Base-by-base conservation (phyloP, 1,140 invertebrate genomes). In the Spodoptera frugiperda region DNA sequence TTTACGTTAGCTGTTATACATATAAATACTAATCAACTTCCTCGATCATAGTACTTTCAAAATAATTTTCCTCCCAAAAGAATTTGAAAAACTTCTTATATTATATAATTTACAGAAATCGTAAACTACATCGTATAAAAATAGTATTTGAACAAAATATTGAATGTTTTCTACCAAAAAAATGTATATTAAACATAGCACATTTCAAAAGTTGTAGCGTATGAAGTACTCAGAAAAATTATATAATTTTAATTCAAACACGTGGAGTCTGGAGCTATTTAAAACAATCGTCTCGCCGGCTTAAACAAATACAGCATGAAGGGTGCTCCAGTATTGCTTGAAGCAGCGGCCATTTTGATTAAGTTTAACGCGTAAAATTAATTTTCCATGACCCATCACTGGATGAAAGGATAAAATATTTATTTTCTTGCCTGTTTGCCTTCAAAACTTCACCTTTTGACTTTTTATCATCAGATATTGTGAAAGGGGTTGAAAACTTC, bases 351-450 rank as follows among this genome's bases (percentile, higher is more conserved):
- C 53, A 51, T 44, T 71, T 54, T 54, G 51, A 71, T 55, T 57
- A 57, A 55, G 39, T 55, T 71, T 53, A 55, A n/a, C 68, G 55
- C 55, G 68, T 71, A 19, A 71, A 71, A 71, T 55, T 71, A 71
- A 71, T 71, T 71, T 71, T 21, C 19, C 21, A 15, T 71, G 53
- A 57, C 68, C 30, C 53, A 21, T 71, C 68, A 57, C 15, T 25
- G 67, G 15, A 30, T 53, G 19, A 14, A 71, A 44, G 65, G 21
- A 71, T 71, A 57, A 12, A 71, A 46, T 25, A 46, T 71, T 71
- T 57, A 44, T 53, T 68, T 51, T 25, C 17, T 0, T 30, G 48
- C 19, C n/a, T 51, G 65, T 30, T 67, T 51, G 63, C 12, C 14
- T 68, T 21, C 17, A 11, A 46, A 61, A 61, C 55, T 39, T 61